Evolutionary conservation across 1,140 invertebrate genomes (phyloP).

Genomic region (Holcopasites calliopsidis): DNA sequence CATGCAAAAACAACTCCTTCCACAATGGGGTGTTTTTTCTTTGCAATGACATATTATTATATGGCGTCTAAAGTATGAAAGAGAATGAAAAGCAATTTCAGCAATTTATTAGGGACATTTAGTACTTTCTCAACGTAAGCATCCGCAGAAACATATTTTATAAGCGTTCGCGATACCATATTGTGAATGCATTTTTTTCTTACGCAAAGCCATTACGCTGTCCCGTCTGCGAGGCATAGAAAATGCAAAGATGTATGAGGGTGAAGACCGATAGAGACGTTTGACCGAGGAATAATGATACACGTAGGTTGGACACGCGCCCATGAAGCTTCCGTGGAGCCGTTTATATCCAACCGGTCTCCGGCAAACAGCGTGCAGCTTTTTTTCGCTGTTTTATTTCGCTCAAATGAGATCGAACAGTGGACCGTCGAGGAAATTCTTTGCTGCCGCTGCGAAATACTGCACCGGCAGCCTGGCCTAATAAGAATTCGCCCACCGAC

Average conservation of each 20-base stretch:
- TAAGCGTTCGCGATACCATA: too few relatives aligned
- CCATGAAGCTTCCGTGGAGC: slow-evolving; percentile 59
- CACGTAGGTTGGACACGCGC: slow-evolving; percentile 64
- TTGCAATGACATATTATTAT: too few relatives aligned
- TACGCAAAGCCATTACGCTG: too few relatives aligned
- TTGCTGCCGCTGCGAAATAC: slow-evolving; percentile 35
- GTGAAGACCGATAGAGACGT: slow-evolving; percentile 67
- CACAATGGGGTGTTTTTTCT: too few relatives aligned
- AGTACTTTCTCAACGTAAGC: too few relatives aligned
- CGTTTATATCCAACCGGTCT: slow-evolving; percentile 66
- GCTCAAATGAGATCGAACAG: slow-evolving; percentile 63
- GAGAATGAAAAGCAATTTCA: too few relatives aligned
- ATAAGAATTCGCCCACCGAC: slow-evolving; percentile 29
- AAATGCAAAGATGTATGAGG: slow-evolving; percentile 36
- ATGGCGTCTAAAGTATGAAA: too few relatives aligned
- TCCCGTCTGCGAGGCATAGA: neutral
- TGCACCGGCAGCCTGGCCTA: slow-evolving; percentile 17
- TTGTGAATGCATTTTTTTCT: too few relatives aligned
- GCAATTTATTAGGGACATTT: too few relatives aligned
- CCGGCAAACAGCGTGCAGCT: slow-evolving; percentile 27
- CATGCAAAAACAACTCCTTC: too few relatives aligned
- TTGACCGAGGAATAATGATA: slow-evolving; percentile 69
- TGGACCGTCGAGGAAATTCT: slow-evolving; percentile 61
- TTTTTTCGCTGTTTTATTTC: slow-evolving; percentile 54
- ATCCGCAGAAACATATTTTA: too few relatives aligned